Base-by-base conservation (phyloP, 2,888 invertebrate species). In the Drosophila suboccidentalis region DNA sequence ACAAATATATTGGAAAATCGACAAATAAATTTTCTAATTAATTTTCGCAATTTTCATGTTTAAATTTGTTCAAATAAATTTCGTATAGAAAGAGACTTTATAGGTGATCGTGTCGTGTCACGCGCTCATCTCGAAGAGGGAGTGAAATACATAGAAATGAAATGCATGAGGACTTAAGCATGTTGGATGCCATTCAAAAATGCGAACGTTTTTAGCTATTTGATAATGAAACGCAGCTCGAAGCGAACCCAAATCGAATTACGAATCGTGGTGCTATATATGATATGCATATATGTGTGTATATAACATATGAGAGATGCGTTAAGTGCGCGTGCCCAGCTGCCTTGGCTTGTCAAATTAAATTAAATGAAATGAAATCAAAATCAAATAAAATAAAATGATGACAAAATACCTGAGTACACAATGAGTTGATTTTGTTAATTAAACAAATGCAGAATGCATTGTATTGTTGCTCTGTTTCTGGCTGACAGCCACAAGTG, bases 401-500 rank as follows among this genome's bases (percentile, higher is more conserved):
- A 53, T 61, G 36, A 53, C 39, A 43, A 60, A 50, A 60, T 60
- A 43, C 55, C 34, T 13, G 15, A 22, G 22, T 22, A 22, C 9
- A n/a, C 39, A 38, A 80, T 64, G 63, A 60, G 63, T 82, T 55
- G 59, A 80, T 83, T 67, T 50, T 60, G 82, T 78, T 88, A 88
- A 83, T 83, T 83, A 88, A 83, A 86, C 70, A 80, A 86, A 88
- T 82, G 70, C 60, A 57, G 61, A 69, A 67, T 71, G 77, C 75
- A 88, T 88, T 83, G 86, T 83, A 88, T 88, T 88, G 86, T 83
- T 76, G 58, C 49, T 78, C 61, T 65, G 74, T 82, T 88, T 84
- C 8, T 29, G 89, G 87, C 83, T 82, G 89, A 88, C 89, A 88
- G 84, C 83, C 84, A 80, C 89, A 84, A 88, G 83, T 84, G 83